Base-by-base conservation (phyloP, 2,113 vertebrate species). In the Opisthocomus hoazin region DNA sequence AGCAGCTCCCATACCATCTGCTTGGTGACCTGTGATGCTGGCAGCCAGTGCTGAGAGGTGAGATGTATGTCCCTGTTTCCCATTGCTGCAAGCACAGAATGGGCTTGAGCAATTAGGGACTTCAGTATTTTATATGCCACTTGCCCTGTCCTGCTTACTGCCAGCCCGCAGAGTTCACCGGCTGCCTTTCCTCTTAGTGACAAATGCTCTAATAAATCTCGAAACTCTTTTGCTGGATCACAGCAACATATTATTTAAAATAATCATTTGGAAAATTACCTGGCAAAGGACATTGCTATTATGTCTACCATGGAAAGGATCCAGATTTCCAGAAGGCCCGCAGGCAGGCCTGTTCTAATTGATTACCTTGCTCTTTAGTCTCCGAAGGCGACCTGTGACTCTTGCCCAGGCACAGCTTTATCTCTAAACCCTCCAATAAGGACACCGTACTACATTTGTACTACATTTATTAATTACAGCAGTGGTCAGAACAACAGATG, bases 261-360 rank as follows among this genome's bases (percentile, higher is more conserved):
- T 63, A 96, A 95, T 93, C 41, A 88, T 90, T 94, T 77, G 63
- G 93, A 94, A 95, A 93, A 96, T 85, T 85, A 87, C 81, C 89
- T 93, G 87, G 97, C 91, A 90, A 87, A 93, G 60, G 82, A 93
- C 45, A 61, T n/a, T 43, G 85, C 78, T 81, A 84, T 95, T 95
- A 94, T 90, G 92, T 93, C 91, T 93, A 16, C 64, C 45, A 15
- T 71, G 87, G 91, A 83, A 89, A 66, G 46, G 34, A 85, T 87
- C 69, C 96, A 95, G 81, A 20, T 63, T 50, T 76, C 41, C 58
- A 80, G n/a, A 92, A 94, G 26, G 34, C 66, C 74, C 4, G 5
- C 5, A 10, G 60, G 74, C 84, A 73, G 54, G 60, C 37, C 61
- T 78, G 80, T 37, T 57, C 57, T 81, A 96, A 93, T 89, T 87